Percentiles rank a stretch among this genome's conserved stretches.
Evolutionary conservation across 2,888 invertebrate genomes (phyloP).

Genomic region (Cancer borealis): DNA sequence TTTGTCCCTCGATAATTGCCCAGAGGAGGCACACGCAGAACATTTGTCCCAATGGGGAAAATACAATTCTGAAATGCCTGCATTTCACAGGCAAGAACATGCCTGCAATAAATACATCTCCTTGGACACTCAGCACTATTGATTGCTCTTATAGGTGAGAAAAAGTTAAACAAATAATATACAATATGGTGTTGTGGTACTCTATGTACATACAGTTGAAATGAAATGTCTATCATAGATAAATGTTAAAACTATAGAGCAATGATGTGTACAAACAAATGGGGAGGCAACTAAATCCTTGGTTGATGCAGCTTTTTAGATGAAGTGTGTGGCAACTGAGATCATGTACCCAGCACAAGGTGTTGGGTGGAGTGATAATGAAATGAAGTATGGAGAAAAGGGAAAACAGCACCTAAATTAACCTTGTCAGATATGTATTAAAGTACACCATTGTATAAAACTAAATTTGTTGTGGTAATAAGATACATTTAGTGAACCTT

Average conservation of each 20-base stretch:
- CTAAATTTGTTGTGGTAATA: constrained; percentile 6
- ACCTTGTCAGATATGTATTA: background rate
- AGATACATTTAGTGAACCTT: background rate
- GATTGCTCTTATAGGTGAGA: constrained; percentile 47
- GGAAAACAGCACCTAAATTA: constrained; percentile 60
- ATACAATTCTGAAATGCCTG: constrained; percentile 43
- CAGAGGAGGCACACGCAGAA: constrained; percentile 66
- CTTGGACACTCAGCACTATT: constrained; percentile 56
- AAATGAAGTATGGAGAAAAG: constrained; percentile 58
- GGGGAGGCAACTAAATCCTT: background rate
- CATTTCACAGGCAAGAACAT: background rate
- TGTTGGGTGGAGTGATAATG: constrained; percentile 50
- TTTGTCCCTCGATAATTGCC: constrained; percentile 71
- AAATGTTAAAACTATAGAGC: constrained; percentile 43
- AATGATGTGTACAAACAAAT: constrained; percentile 30
- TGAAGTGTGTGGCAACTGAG: constrained; percentile 63
- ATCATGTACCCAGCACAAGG: constrained; percentile 65
- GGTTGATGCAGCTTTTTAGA: background rate
- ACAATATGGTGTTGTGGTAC: constrained; percentile 55
- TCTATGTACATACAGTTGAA: constrained; percentile 57
- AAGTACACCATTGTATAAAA: constrained; percentile 44
- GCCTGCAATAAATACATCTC: constrained; percentile 15
- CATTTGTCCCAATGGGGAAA: constrained; percentile 57
- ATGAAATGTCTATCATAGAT: constrained; percentile 54
- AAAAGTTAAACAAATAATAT: constrained; percentile 51